Evolutionary conservation across 2,888 invertebrate genomes (phyloP).

Genomic region (Lampropteryx suffumata): DNA sequence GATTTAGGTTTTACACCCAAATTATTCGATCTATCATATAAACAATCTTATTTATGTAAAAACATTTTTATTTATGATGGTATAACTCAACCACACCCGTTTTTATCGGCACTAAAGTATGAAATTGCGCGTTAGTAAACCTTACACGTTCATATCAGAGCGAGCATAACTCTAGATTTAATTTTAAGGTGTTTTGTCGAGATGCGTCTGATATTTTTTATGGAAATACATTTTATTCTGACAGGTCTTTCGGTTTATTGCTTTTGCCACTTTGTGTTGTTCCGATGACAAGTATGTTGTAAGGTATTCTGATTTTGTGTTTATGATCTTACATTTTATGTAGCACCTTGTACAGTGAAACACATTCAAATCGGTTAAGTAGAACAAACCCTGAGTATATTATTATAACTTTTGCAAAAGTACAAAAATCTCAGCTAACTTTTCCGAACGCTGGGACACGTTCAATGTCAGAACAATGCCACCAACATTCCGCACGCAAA

Average conservation of each 20-base stretch:
- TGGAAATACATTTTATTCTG: slow-evolving; percentile 64
- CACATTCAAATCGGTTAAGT: too few species aligned
- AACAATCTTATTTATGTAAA: slow-evolving; percentile 69
- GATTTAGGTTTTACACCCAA: slow-evolving; percentile 67
- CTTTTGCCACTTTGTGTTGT: slow-evolving; percentile 64
- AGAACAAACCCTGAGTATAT: neutral
- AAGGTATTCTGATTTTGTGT: slow-evolving; percentile 25
- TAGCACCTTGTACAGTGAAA: too few species aligned
- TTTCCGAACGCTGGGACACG: slow-evolving; percentile 1
- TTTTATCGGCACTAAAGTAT: slow-evolving; percentile 78
- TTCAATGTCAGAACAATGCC: slow-evolving; percentile 24
- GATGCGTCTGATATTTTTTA: slow-evolving; percentile 69
- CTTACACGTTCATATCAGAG: slow-evolving; percentile 72
- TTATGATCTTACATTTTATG: slow-evolving; percentile 15
- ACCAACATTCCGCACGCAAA: slow-evolving; percentile 76
- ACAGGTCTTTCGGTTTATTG: slow-evolving; percentile 61
- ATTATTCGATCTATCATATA: slow-evolving; percentile 73
- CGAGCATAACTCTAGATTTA: slow-evolving; percentile 71
- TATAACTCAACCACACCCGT: slow-evolving; percentile 57
- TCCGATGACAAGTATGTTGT: slow-evolving; percentile 40
- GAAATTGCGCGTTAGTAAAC: slow-evolving; percentile 75
- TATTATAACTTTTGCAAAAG: neutral
- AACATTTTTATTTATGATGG: slow-evolving; percentile 53
- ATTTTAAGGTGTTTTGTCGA: slow-evolving; percentile 67
- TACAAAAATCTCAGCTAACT: neutral